Percentiles rank a stretch among this genome's conserved stretches.
Evolutionary conservation across 2,888 invertebrate genomes (phyloP).

Genomic region (Malthinus seriepunctatus): DNA sequence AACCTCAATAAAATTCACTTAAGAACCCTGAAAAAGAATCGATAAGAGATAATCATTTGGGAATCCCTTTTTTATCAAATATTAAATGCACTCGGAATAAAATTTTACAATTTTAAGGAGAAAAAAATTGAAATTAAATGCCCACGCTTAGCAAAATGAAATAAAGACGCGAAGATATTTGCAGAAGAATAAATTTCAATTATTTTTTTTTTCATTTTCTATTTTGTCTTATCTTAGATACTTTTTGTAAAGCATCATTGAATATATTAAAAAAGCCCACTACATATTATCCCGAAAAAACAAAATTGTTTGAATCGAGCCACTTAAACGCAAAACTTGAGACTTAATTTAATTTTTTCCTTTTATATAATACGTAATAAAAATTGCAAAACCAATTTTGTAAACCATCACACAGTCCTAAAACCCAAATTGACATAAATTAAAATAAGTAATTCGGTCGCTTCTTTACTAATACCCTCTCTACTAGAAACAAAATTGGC

Average conservation of each 20-base stretch:
- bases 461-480: conserved; percentile 2
- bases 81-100: too few relatives aligned
- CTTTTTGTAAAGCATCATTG: neutral
- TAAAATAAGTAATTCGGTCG: conserved; percentile 5
- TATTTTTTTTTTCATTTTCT: conserved; percentile 1
- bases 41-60: too few relatives aligned
- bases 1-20: too few relatives aligned
- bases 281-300: neutral
- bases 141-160: too few relatives aligned
- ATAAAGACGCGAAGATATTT: too few relatives aligned
- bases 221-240: neutral
- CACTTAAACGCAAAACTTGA: neutral
- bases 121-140: too few relatives aligned
- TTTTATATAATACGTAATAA: neutral
- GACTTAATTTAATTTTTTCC: neutral
- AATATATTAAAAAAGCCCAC: neutral
- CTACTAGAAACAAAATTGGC: conserved; percentile 4
- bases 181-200: too few relatives aligned
- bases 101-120: too few relatives aligned
- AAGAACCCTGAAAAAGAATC: too few relatives aligned
- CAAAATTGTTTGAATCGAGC: neutral
- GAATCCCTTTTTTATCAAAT: too few relatives aligned
- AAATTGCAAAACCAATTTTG: conserved; percentile 5
- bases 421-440: conserved; percentile 5
- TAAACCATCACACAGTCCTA: conserved; percentile 1